Percentiles rank a stretch among this genome's conserved stretches.
These are phyloP conservation scores for Drosophila willistoni DNA, from an alignment of 1,140 invertebrate genomes.

Conservation along the genomic window DNA sequence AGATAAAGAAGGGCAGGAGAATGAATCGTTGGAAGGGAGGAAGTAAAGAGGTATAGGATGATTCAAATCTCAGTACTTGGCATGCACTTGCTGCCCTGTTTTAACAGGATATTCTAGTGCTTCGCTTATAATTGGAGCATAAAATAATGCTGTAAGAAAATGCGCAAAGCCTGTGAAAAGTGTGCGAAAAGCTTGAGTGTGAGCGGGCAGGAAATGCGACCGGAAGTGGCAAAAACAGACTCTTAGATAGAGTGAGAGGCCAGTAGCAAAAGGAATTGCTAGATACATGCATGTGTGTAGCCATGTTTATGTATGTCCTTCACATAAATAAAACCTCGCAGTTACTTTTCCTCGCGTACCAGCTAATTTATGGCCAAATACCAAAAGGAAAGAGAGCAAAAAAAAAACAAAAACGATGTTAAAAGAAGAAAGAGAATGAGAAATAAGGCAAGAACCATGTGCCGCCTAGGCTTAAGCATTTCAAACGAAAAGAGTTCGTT, in stretches of 20 bases:
- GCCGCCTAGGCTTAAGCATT: constrained; percentile 64
- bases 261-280: constrained; percentile 41
- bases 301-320: constrained; percentile 21
- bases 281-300: constrained; percentile 26
- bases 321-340: constrained; percentile 70
- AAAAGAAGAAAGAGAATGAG: background rate
- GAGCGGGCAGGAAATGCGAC: constrained; percentile 38
- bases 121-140: constrained; percentile 79
- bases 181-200: constrained; percentile 32
- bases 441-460: constrained; percentile 28
- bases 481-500: constrained; percentile 46
- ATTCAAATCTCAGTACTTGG: constrained; percentile 57
- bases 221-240: constrained; percentile 56
- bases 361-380: constrained; percentile 73
- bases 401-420: constrained; percentile 2
- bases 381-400: background rate
- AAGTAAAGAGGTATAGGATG: constrained; percentile 21
- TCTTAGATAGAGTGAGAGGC: constrained; percentile 62
- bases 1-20: background rate
- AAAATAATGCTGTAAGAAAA: constrained; percentile 73
- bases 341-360: constrained; percentile 43
- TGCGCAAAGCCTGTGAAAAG: constrained; percentile 62
- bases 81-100: constrained; percentile 45
- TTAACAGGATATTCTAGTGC: constrained; percentile 73
- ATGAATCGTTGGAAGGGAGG: background rate